These are phyloP conservation scores for Drosophila pallidifrons DNA, from an alignment of 1,140 invertebrate species.

Conservation along the genomic window DNA sequence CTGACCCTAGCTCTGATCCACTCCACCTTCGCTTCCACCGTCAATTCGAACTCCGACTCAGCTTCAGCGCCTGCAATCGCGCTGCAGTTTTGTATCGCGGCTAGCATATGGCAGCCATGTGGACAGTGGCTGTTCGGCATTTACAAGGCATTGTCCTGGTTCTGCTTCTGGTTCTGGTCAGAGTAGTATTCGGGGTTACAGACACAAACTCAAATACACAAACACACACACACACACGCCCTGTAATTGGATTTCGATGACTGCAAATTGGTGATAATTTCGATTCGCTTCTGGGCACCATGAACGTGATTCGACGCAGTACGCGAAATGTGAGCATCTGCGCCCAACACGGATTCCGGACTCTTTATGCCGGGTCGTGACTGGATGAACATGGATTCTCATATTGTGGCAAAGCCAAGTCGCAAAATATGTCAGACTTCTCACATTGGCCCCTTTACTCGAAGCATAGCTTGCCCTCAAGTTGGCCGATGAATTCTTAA, in stretches of 20 bases:
- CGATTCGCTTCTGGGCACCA: slow-evolving; percentile 68
- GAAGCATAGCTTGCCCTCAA: neutral
- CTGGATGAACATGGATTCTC: slow-evolving; percentile 59
- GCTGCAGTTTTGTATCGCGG: slow-evolving; percentile 53
- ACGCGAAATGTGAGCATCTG: slow-evolving; percentile 71
- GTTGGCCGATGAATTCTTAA: neutral
- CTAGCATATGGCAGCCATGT: slow-evolving; percentile 61
- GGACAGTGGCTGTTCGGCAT: slow-evolving; percentile 42
- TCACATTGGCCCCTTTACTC: slow-evolving; percentile 1
- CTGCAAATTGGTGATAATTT: slow-evolving; percentile 85
- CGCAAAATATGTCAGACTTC: slow-evolving; percentile 26
- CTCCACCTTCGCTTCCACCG: neutral
- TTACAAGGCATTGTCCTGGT: slow-evolving; percentile 53
- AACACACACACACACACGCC: slow-evolving; percentile 42
- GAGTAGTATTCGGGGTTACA: slow-evolving; percentile 34
- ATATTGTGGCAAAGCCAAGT: slow-evolving; percentile 42
- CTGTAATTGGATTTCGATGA: slow-evolving; percentile 84
- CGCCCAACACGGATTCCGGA: slow-evolving; percentile 33
- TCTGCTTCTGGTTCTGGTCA: slow-evolving; percentile 24
- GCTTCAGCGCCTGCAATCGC: slow-evolving; percentile 32
- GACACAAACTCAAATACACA: slow-evolving; percentile 36
- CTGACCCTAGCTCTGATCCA: slow-evolving; percentile 7
- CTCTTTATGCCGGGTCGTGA: slow-evolving; percentile 66
- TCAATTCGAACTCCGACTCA: neutral
- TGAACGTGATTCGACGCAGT: slow-evolving; percentile 70